phyloP scores from a whole-genome alignment of 2,113 vertebrate genomes.

The Anthoscopus minutus region DNA sequence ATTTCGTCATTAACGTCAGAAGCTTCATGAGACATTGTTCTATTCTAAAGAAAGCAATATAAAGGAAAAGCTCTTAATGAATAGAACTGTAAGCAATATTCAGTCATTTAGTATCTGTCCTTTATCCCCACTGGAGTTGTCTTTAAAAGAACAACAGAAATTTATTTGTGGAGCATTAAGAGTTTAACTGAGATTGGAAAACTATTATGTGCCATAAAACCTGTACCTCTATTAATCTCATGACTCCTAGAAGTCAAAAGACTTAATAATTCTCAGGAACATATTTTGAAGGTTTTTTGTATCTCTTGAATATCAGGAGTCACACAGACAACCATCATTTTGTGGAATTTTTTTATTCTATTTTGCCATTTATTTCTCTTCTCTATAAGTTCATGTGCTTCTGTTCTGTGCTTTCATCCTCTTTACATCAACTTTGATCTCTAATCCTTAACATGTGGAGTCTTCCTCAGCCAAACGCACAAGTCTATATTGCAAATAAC shows the following conservation, averaged over 20 bases:
- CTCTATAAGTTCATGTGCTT: neutral
- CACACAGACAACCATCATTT: neutral
- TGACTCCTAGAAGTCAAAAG: neutral
- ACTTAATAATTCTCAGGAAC: neutral
- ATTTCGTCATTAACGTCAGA: neutral
- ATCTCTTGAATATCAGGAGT: neutral
- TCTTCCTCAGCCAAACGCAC: neutral
- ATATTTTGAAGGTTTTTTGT: neutral
- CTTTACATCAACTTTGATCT: neutral
- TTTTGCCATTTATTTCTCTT: neutral
- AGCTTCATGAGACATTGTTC: neutral
- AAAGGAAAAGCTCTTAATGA: neutral
- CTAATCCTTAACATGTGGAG: neutral
- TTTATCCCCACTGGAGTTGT: neutral
- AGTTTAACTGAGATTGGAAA: neutral
- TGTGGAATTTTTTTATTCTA: neutral
- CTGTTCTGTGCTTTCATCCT: neutral
- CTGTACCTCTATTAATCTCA: neutral
- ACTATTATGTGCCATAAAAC: neutral
- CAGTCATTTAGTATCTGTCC: neutral
- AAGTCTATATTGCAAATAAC: neutral
- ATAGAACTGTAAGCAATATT: neutral
- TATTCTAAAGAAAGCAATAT: neutral
- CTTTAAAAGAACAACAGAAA: neutral
- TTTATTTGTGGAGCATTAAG: neutral